Evolutionary conservation across 2,888 invertebrate genomes (phyloP).

Genomic region (Tachystola acroxantha): DNA sequence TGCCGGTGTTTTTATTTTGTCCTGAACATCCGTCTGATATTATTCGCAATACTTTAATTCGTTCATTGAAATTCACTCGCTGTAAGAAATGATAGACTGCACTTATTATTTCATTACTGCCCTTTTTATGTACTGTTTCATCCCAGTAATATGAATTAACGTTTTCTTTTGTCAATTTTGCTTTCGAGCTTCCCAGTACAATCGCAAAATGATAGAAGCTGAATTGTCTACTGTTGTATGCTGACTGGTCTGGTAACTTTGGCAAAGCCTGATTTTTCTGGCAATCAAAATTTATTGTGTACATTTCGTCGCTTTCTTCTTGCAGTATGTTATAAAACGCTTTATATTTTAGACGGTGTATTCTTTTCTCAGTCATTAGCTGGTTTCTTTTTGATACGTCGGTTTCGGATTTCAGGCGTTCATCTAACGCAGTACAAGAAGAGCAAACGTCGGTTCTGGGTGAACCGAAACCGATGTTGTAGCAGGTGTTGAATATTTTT

Average conservation of each 20-base stretch:
- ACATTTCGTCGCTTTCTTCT: background rate
- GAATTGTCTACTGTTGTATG: conserved; percentile 26
- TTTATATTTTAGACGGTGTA: background rate
- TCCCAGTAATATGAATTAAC: conserved; percentile 25
- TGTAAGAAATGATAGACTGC: conserved; percentile 13
- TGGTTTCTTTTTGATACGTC: background rate
- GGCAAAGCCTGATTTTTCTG: conserved; percentile 4
- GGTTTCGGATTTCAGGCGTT: conserved; percentile 4
- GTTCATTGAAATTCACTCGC: conserved; percentile 13
- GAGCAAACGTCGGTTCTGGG: conserved; percentile 4
- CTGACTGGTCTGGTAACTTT: conserved; percentile 27
- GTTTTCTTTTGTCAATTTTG: conserved; percentile 19
- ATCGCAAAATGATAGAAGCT: conserved; percentile 36
- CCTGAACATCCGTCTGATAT: conserved; percentile 22
- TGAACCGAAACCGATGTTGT: conserved; percentile 12
- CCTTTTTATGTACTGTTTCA: conserved; percentile 17
- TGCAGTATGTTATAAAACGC: background rate
- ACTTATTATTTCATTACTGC: conserved; percentile 17
- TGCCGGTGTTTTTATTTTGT: conserved; percentile 23
- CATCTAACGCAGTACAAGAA: conserved; percentile 2
- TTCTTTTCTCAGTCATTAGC: background rate
- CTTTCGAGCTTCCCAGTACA: conserved; percentile 27
- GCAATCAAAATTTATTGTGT: conserved; percentile 6
- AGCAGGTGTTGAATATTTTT: conserved; percentile 9
- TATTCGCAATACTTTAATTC: conserved; percentile 10